These are phyloP conservation scores for Nothobranchius kuhntae DNA, from an alignment of 2,113 vertebrate species.

Conservation along the genomic window DNA sequence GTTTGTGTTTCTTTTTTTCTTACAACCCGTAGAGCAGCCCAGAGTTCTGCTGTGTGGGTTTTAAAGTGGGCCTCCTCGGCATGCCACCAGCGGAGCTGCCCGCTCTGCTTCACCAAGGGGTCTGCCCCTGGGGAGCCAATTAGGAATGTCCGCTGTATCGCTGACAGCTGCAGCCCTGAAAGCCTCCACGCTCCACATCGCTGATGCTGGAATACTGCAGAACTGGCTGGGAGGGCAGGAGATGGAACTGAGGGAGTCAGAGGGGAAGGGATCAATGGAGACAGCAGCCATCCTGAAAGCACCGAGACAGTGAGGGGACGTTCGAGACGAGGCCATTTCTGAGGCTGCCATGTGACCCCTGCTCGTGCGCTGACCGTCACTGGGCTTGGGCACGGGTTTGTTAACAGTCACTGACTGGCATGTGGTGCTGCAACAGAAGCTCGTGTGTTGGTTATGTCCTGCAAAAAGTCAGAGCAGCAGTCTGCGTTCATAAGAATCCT, in stretches of 20 bases:
- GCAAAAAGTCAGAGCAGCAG: background rate
- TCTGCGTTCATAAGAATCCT: background rate
- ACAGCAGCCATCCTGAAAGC: conserved; percentile 18
- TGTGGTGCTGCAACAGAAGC: background rate
- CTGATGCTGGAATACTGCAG: conserved; percentile 34
- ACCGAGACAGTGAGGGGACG: conserved; percentile 11
- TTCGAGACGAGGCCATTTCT: background rate
- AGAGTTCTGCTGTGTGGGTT: conserved; percentile 16
- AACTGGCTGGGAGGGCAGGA: conserved; percentile 8
- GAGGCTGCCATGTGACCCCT: background rate
- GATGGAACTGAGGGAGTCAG: conserved; percentile 15
- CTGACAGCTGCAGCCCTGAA: conserved; percentile 56
- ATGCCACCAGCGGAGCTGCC: conserved; percentile 37
- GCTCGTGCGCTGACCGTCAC: background rate
- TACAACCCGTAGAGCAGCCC: background rate
- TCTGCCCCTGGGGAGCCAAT: conserved; percentile 64
- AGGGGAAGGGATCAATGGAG: conserved; percentile 33
- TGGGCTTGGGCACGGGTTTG: background rate
- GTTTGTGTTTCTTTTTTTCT: too few species aligned
- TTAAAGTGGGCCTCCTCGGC: conserved; percentile 32
- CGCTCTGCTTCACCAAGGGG: conserved; percentile 43
- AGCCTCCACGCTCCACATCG: conserved; percentile 47
- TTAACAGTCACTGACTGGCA: background rate
- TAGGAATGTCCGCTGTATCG: conserved; percentile 55
- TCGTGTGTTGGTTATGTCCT: background rate